A percentile compares a stretch with the other conserved stretches of the same genome.
Evolutionary conservation across 2,113 vertebrate genomes (phyloP).

Genomic region (Amazona vittata): DNA sequence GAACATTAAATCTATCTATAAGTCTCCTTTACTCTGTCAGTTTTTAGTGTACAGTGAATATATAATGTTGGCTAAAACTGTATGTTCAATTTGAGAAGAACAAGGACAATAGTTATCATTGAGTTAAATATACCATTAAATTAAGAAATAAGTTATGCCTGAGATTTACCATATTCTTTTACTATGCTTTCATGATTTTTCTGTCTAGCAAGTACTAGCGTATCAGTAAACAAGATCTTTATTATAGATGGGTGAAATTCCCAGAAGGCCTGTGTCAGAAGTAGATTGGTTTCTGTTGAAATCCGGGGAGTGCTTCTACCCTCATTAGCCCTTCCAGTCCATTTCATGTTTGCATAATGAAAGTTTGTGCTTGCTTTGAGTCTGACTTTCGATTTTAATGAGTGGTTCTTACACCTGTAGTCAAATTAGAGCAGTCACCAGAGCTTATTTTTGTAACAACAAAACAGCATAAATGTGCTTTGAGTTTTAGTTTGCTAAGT

Average conservation of each 20-base stretch:
- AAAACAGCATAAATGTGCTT: not conserved
- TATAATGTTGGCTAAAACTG: not conserved
- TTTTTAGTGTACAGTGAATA: not conserved
- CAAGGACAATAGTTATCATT: not conserved
- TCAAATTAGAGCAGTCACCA: conserved; percentile 41
- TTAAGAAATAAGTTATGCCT: not conserved
- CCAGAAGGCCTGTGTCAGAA: not conserved
- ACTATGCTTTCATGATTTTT: not conserved
- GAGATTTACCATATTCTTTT: not conserved
- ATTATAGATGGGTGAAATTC: not conserved
- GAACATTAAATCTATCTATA: not conserved
- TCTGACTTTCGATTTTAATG: conserved; percentile 44
- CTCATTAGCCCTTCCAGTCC: conserved; percentile 26
- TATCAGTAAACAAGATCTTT: conserved; percentile 44
- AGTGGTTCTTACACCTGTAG: conserved; percentile 19
- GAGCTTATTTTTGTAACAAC: not conserved
- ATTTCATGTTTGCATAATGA: conserved; percentile 63
- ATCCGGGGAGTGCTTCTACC: not conserved
- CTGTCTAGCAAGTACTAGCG: not conserved
- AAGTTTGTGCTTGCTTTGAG: conserved; percentile 13
- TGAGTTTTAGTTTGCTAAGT: not conserved
- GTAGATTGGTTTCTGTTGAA: conserved; percentile 27
- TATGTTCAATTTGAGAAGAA: not conserved
- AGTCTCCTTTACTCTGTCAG: not conserved
- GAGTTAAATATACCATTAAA: not conserved